Evolutionary conservation across 2,888 invertebrate species (phyloP).

Genomic region (Macrostomum cliftonense): DNA sequence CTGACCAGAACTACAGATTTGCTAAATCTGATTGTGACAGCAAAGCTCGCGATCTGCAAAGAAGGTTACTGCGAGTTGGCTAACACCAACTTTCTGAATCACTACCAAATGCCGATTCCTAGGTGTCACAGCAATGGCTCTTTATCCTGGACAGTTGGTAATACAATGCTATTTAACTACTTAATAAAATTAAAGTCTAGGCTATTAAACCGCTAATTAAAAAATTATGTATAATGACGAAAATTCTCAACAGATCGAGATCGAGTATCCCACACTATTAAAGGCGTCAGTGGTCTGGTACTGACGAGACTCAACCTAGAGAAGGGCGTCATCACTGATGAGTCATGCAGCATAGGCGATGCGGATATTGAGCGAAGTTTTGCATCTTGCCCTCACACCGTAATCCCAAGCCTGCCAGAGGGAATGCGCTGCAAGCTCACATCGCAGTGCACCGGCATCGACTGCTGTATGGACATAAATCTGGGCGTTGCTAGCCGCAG

Average conservation of each 20-base stretch:
- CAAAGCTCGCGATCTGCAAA: not conserved
- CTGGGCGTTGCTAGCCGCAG: not conserved
- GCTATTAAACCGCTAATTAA: too few relatives aligned
- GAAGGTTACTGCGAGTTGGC: not conserved
- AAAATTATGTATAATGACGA: not conserved
- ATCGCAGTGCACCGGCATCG: conserved; percentile 13
- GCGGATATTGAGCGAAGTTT: not conserved
- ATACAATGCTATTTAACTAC: too few relatives aligned
- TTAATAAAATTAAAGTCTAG: too few relatives aligned
- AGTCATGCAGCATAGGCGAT: not conserved
- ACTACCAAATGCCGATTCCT: conserved; percentile 1
- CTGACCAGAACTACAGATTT: not conserved
- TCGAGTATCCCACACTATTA: not conserved
- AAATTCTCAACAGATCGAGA: not conserved
- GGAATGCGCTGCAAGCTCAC: conserved; percentile 14
- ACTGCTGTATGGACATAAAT: conserved; percentile 3
- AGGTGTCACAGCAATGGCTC: not conserved
- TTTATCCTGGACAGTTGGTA: not conserved
- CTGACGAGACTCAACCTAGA: conserved; percentile 1
- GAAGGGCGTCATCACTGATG: not conserved
- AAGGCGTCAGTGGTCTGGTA: not conserved
- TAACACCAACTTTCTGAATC: not conserved
- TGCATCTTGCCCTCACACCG: not conserved
- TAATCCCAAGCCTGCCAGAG: conserved; percentile 10
- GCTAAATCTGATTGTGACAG: not conserved